A percentile compares a stretch with the other conserved stretches of the same genome.
phyloP scores from a whole-genome alignment of 2,113 vertebrate genomes.

The Axis porcinus region DNA sequence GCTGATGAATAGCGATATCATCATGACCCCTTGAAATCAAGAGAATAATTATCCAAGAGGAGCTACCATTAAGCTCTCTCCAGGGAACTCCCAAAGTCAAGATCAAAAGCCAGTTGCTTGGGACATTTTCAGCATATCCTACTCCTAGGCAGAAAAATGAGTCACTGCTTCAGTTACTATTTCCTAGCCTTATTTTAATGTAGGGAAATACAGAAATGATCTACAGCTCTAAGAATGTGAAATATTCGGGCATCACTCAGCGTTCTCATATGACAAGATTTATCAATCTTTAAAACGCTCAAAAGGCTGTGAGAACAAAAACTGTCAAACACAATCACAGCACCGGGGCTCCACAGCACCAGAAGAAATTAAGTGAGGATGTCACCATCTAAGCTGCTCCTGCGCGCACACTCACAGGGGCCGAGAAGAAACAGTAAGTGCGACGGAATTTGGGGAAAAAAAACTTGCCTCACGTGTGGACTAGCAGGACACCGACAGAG shows the following conservation, averaged over 20 bases:
- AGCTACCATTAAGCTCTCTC: neutral
- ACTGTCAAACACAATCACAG: conserved; percentile 71
- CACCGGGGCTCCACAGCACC: neutral
- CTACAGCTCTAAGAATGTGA: neutral
- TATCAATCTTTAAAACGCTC: conserved; percentile 44
- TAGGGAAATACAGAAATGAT: neutral
- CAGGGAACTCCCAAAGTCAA: neutral
- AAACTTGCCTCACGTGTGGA: conserved; percentile 73
- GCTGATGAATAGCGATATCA: neutral
- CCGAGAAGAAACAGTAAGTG: conserved; percentile 38
- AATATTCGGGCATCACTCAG: neutral
- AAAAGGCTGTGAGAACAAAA: conserved; percentile 58
- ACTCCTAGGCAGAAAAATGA: neutral
- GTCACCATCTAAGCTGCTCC: conserved; percentile 45
- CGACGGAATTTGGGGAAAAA: neutral
- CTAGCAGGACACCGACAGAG: conserved; percentile 75
- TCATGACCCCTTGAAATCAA: neutral
- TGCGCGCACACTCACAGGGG: conserved; percentile 19
- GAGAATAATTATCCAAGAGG: neutral
- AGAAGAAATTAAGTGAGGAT: conserved; percentile 67
- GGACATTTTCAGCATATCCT: neutral
- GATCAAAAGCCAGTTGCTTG: neutral
- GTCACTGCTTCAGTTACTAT: neutral
- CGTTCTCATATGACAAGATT: neutral
- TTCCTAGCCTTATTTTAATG: neutral